Base-by-base conservation (phyloP, 92 coral and sea anemone genomes). In the Parazoanthus darwini region DNA sequence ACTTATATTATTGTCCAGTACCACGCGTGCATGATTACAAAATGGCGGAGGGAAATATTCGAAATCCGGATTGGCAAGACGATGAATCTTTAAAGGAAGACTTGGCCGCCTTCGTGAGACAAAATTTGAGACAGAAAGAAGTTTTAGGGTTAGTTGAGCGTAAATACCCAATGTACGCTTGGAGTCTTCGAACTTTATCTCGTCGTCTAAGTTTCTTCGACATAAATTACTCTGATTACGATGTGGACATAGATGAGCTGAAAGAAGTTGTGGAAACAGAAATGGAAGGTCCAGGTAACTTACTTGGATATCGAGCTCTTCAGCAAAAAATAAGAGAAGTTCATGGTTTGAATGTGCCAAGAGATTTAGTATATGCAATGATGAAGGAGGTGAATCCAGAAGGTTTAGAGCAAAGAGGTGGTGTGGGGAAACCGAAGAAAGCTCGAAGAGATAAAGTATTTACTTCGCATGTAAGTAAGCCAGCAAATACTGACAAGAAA, bases 101-200 rank as follows among this genome's bases (percentile, higher is more conserved):
- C 88, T 86, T 90, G 84, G 22, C 68, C 70, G 80, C 77, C 26
- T 87, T 88, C 71, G 95, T 91, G 82, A 51, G 77, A 75, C 88
- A 89, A 74, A 88, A 88, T 87, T 91, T 91, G 83, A 77, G 89
- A 75, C 89, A 82, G 83, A 66, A 78, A 59, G 95, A 91, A 82
- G 88, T 91, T 78, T 85, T 88, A 63, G 95, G 91, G 80, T 92
- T 92, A 39, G 90, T 91, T 56, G 16, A 88, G 82, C 78, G 86
- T 83, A 88, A 85, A 56, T 91, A 88, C 82, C 88, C 91, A 25
- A 91, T 91, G 92, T 93, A 88, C 87, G 89, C 89, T 58, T 93
- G 95, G 91, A 92, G 93, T 88, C 85, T 72, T 86, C 88, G 91
- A 79, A 90, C 91, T 77, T 90, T 92, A 74, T 82, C 93, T 70